Conservation (phyloP, 64 coral and sea anemone genomes). For the Montipora capricornis region DNA sequence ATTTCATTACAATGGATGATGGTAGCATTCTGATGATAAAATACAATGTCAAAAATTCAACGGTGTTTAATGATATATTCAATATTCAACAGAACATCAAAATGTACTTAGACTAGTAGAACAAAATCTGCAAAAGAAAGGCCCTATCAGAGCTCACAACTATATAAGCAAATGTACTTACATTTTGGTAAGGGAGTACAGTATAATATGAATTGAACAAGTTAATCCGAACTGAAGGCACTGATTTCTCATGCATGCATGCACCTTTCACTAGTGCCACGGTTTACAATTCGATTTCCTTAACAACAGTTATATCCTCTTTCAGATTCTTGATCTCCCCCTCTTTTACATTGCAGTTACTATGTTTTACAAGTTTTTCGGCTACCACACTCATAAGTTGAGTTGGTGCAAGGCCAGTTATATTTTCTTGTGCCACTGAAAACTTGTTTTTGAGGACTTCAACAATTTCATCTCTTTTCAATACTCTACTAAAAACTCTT, state of each 20-base stretch:
- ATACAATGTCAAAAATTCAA: constrained; percentile 29
- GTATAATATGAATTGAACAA: constrained; percentile 28
- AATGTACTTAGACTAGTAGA: constrained; percentile 24
- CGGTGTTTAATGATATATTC: constrained; percentile 25
- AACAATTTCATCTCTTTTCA: constrained; percentile 66
- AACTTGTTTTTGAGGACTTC: constrained; percentile 52
- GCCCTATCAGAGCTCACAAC: constrained; percentile 14
- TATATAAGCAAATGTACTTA: constrained; percentile 5
- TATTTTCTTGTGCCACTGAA: constrained; percentile 44
- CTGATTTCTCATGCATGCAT: constrained; percentile 18
- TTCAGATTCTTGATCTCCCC: constrained; percentile 45
- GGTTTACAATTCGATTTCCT: constrained; percentile 24
- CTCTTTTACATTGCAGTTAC: constrained; percentile 44
- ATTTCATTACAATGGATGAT: constrained; percentile 29
- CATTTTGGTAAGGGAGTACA: constrained; percentile 29
- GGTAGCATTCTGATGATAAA: constrained; percentile 13
- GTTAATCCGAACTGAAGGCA: constrained; percentile 35
- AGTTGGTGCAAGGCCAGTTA: constrained; percentile 46
- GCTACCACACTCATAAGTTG: constrained; percentile 61
- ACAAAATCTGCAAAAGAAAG: constrained; percentile 18
- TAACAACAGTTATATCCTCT: constrained; percentile 50
- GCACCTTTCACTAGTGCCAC: constrained; percentile 31
- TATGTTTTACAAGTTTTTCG: constrained; percentile 13
- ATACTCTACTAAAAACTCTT: constrained; percentile 53
- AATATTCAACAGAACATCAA: constrained; percentile 26